Evolutionary conservation across 1,140 invertebrate species (phyloP), one percentile per base, ranked within the genome.

Genomic region (Drosophila sucinea): DNA sequence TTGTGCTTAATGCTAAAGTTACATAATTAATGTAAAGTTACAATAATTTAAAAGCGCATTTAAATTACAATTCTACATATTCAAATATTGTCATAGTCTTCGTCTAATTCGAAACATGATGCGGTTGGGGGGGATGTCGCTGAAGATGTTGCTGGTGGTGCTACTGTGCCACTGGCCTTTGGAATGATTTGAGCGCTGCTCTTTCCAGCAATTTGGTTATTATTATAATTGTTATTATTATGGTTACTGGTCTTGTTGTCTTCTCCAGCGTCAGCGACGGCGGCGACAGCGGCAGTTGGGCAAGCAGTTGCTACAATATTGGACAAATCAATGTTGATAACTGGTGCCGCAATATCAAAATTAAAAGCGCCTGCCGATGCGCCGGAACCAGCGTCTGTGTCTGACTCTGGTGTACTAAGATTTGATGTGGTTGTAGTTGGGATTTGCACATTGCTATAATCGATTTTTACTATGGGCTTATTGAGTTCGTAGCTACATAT

Each of bases 81-180:
- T 92, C 77, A 92, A 76, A 92, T 91, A 80, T 92, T 92, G 80
- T 92, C 91, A 89, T 92, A 92, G 79, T 92, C 91, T 90, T 92
- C 91, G 62, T 92, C 91, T 83, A 92, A 86, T 79, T 92, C 91
- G 69, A 92, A 83, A 73, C 74, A 74, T 47, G 91, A 77, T 70
- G 82, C 73, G 66, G 73, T 74, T 67, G 78, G 66, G 51, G 84
- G 73, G 41, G 83, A 64, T 77, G 79, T 61, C 71, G 72, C 74
- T 74, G 77, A 60, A 35, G 33, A 6, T 35, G 30, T 33, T 58
- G 56, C 30, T 25, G 55, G 1, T 58, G 56, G 17, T 32, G 38
- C 32, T 3, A 38, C 11, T 35, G 33, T 30, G 33, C 17, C 56
- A 58, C 32, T 74, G 66, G 80, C 66, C 79, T 77, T 90, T 81